Base-by-base conservation (phyloP, 2,113 vertebrate species). In the Gavia stellata region DNA sequence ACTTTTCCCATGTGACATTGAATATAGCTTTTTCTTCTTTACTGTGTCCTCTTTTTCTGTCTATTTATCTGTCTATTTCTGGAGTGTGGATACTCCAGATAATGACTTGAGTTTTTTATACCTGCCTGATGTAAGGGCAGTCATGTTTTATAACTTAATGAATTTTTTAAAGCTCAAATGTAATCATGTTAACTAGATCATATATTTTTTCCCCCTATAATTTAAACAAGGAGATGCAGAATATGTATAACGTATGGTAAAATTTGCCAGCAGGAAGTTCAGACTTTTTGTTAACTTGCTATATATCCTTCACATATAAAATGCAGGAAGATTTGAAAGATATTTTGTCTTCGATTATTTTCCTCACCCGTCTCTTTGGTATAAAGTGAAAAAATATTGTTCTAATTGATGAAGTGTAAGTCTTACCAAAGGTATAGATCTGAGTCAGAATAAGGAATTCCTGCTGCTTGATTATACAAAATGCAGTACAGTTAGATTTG, bases 401-500 rank as follows among this genome's bases (percentile, higher is more conserved):
- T 66, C 38, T 78, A 56, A 36, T 10, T 94, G 50, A 86, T 53
- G 21, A 96, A 94, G 21, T 81, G 10, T 70, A 73, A 81, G 20
- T 81, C 18, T 80, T 82, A 88, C 29, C 33, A 66, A 93, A 94
- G 12, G 11, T 93, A 94, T 88, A 66, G 25, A 44, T 81, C 20
- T 38, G 33, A 84, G 42, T 50, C 12, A 40, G 58, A 92, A 55
- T 78, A 93, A 95, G 49, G 61, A 92, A 96, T 90, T 97, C 63
- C 61, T 78, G 63, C 61, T 94, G 28, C 70, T 90, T 94, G 40
- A 86, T 96, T 97, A 94, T 84, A 81, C n/a, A 89, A 92, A 88
- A 92, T 80, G 40, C 28, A 89, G 56, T 93, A 83, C 20, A 92
- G 90, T 97, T 97, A 93, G 23, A 59, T 95, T 91, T 97, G 44